Evolutionary conservation across 2,113 vertebrate genomes (phyloP).

Genomic region (Xyliphius kryptos): DNA sequence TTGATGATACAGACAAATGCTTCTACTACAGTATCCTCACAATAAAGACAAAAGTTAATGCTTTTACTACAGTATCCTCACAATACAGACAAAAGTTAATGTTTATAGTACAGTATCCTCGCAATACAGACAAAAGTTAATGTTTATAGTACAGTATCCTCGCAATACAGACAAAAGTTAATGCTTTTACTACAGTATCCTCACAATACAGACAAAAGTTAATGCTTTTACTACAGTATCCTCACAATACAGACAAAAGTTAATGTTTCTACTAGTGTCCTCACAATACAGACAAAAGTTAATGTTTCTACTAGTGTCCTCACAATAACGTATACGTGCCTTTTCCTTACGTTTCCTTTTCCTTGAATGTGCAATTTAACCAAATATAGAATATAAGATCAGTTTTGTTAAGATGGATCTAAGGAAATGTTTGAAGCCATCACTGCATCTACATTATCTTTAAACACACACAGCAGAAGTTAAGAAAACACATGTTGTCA

Average conservation of each 20-base stretch:
- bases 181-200: background rate
- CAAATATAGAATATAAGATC: no score
- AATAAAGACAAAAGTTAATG: no score
- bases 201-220: background rate
- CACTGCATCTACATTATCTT: no score
- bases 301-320: background rate
- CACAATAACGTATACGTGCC: no score
- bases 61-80: background rate
- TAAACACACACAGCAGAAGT: no score
- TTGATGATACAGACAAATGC: background rate
- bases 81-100: background rate
- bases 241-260: background rate
- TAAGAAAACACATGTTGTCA: no score
- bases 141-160: background rate
- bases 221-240: background rate
- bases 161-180: background rate
- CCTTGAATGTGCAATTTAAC: no score
- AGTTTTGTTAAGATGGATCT: no score
- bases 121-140: background rate
- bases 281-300: background rate
- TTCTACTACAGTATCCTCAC: background rate
- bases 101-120: background rate
- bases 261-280: background rate
- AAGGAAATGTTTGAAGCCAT: no score
- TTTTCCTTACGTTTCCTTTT: no score